phyloP scores from a whole-genome alignment of 1,140 invertebrate species.

The Schlechtendalia chinensis region DNA sequence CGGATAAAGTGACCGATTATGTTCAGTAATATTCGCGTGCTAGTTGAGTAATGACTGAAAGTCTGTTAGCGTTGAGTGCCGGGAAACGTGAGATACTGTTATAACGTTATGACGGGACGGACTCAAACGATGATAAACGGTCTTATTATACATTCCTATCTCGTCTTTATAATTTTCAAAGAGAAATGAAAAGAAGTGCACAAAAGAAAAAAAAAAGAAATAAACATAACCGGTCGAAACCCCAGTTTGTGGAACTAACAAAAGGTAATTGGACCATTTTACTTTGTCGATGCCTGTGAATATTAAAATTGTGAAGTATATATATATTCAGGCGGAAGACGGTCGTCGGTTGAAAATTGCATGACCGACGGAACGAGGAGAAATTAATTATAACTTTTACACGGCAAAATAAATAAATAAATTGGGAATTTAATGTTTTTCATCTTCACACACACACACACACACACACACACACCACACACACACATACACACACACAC shows the following conservation, averaged over 20 bases:
- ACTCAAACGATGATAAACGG: constrained; percentile 20
- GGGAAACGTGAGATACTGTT: not conserved
- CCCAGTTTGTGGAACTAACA: constrained; percentile 32
- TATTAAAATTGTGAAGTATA: constrained; percentile 36
- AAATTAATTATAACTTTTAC: constrained; percentile 31
- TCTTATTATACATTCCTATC: constrained; percentile 45
- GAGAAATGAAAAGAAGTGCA: constrained; percentile 21
- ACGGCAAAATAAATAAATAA: constrained; percentile 4
- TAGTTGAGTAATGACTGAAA: too few species aligned
- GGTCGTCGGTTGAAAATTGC: not conserved
- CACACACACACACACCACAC: too few species aligned
- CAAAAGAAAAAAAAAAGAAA: not conserved
- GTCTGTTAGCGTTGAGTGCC: too few species aligned
- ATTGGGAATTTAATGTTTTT: constrained; percentile 21
- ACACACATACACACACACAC: too few species aligned
- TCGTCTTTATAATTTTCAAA: constrained; percentile 41
- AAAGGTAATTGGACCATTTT: constrained; percentile 46
- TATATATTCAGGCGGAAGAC: not conserved
- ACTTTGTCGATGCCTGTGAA: constrained; percentile 38
- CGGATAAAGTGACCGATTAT: too few species aligned
- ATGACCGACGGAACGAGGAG: not conserved
- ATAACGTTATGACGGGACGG: constrained; percentile 4
- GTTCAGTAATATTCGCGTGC: too few species aligned
- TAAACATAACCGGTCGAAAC: constrained; percentile 16
- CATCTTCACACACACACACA: not conserved